phyloP scores from a whole-genome alignment of 2,113 vertebrate species.

The Notechis scutatus region DNA sequence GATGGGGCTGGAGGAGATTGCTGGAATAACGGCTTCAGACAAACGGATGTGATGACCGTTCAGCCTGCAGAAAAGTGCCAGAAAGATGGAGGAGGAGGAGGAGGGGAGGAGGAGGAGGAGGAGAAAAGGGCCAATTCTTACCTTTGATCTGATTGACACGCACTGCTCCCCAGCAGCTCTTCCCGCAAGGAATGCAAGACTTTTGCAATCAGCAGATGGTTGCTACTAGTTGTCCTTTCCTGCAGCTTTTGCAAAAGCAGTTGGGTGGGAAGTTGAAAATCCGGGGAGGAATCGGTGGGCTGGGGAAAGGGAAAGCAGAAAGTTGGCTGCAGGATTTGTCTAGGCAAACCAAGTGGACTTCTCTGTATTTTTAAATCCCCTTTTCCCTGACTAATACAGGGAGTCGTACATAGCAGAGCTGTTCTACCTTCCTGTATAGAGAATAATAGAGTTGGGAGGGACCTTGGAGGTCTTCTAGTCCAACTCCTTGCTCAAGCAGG shows the following conservation, averaged over 20 bases:
- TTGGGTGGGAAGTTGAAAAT: slow-evolving; percentile 40
- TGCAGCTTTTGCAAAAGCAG: slow-evolving; percentile 35
- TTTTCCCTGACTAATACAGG: neutral
- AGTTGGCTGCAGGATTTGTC: too few species aligned
- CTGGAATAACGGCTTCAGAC: neutral
- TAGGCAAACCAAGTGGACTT: neutral
- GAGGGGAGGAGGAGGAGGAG: too few species aligned
- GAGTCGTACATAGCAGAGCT: neutral
- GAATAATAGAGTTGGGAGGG: neutral
- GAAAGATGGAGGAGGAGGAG: too few species aligned
- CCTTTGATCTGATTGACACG: neutral
- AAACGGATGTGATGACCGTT: neutral
- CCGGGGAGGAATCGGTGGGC: neutral
- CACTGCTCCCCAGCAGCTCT: neutral
- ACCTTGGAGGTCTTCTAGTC: neutral
- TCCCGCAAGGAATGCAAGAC: slow-evolving; percentile 33
- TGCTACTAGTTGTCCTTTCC: slow-evolving; percentile 7
- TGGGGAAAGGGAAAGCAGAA: neutral
- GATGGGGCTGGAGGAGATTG: neutral
- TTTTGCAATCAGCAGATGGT: slow-evolving; percentile 38
- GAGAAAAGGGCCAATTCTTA: neutral
- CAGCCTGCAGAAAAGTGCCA: neutral
- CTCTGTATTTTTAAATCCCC: neutral
- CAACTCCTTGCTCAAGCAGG: neutral
- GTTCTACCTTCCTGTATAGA: too few species aligned